Conservation (phyloP, 1,140 invertebrate genomes). For the Drosophila rhopaloa region DNA sequence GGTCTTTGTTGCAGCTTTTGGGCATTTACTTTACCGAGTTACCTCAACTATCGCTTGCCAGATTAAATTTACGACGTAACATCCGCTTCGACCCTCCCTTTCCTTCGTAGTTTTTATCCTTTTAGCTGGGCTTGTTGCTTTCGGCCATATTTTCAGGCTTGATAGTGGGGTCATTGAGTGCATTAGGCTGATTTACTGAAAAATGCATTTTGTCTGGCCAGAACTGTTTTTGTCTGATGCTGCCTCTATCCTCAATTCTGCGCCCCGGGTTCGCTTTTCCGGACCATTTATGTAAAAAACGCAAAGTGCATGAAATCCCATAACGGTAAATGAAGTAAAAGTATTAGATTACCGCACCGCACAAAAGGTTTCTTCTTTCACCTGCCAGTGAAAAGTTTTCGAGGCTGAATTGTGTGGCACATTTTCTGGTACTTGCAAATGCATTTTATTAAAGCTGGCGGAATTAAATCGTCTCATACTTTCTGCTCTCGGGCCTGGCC, state of each 20-base stretch:
- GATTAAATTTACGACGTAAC: slow-evolving; percentile 42
- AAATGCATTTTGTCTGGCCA: slow-evolving; percentile 52
- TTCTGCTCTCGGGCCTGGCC: slow-evolving; percentile 20
- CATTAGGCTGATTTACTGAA: slow-evolving; percentile 71
- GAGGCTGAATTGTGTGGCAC: slow-evolving; percentile 29
- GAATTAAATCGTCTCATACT: slow-evolving; percentile 63
- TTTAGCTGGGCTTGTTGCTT: slow-evolving; percentile 45
- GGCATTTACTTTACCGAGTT: slow-evolving; percentile 27
- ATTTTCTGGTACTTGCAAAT: slow-evolving; percentile 56
- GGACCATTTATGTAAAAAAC: slow-evolving; percentile 48
- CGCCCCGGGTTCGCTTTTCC: slow-evolving; percentile 17
- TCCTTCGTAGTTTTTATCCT: slow-evolving; percentile 22
- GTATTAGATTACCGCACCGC: slow-evolving; percentile 62
- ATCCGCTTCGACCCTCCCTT: slow-evolving; percentile 4
- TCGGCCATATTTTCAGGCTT: slow-evolving; percentile 35
- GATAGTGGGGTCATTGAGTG: slow-evolving; percentile 60
- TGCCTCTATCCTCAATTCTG: slow-evolving; percentile 12
- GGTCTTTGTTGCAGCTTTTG: slow-evolving; percentile 4
- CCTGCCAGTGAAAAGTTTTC: slow-evolving; percentile 12
- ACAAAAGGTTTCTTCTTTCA: slow-evolving; percentile 40
- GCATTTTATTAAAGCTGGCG: slow-evolving; percentile 71
- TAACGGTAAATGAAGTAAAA: slow-evolving; percentile 77
- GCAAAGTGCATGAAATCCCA: slow-evolving; percentile 71
- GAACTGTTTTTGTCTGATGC: slow-evolving; percentile 44
- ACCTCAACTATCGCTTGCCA: slow-evolving; percentile 39